Evolutionary conservation across 1,140 invertebrate species (phyloP).

Genomic region (Rhagoletis zephyria): DNA sequence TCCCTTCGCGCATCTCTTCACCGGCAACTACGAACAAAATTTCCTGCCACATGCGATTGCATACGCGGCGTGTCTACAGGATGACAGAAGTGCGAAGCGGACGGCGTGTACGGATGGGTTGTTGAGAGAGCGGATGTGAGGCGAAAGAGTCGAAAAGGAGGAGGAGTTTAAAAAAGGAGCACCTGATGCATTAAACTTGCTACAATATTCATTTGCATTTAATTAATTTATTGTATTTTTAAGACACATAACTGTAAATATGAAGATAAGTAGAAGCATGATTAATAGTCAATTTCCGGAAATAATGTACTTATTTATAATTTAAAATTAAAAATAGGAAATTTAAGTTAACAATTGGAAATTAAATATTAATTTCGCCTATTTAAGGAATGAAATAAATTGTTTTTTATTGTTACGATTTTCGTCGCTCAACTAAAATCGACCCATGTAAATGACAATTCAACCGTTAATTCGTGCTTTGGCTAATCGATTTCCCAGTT

Average conservation of each 20-base stretch:
- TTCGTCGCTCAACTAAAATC: no score
- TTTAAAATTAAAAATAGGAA: no score
- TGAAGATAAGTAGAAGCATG: neutral
- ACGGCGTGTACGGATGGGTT: constrained; percentile 54
- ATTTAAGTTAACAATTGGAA: no score
- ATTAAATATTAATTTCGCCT: no score
- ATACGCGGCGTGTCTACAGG: constrained; percentile 80
- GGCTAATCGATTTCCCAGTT: no score
- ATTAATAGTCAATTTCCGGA: neutral
- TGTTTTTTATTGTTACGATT: no score
- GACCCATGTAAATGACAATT: no score
- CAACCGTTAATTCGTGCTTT: no score
- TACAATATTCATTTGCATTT: constrained; percentile 11
- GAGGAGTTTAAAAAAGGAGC: neutral
- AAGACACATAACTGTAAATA: neutral
- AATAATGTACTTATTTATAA: neutral
- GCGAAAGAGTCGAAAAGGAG: neutral
- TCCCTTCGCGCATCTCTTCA: constrained; percentile 80
- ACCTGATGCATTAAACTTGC: neutral
- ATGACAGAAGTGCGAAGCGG: neutral
- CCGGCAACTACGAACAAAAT: constrained; percentile 81
- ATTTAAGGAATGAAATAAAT: no score
- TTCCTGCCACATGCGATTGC: constrained; percentile 81
- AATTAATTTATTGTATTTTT: constrained; percentile 28
- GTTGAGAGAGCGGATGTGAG: neutral